Percentiles rank a stretch among this genome's conserved stretches.
Conservation (phyloP, 2,113 vertebrate species). For the Cygnus atratus region DNA sequence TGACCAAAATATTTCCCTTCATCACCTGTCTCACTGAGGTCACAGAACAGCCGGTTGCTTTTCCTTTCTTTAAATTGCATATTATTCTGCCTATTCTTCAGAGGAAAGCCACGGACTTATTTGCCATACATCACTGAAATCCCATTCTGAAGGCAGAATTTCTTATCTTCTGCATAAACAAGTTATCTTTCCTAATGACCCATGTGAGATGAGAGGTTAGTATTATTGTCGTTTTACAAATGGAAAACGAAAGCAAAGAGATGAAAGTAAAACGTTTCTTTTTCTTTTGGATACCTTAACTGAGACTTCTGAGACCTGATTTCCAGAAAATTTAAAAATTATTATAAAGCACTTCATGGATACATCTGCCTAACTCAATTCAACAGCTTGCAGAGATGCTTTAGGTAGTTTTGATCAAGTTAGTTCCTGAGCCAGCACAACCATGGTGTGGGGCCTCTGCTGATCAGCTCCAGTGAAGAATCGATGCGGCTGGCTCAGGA, state of each 20-base stretch:
- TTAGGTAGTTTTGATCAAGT: background rate
- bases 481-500: background rate
- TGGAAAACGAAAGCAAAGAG: conserved; percentile 13
- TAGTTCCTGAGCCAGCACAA: background rate
- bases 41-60: background rate
- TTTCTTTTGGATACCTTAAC: background rate
- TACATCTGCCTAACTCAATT: background rate
- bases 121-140: conserved; percentile 39
- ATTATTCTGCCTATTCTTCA: conserved; percentile 9
- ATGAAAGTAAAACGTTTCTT: conserved; percentile 16
- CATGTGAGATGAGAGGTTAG: background rate
- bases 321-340: background rate
- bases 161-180: conserved; percentile 43
- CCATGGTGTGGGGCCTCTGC: background rate
- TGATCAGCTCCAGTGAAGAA: background rate
- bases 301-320: background rate
- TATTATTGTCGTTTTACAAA: background rate
- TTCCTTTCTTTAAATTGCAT: background rate
- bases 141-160: conserved; percentile 7
- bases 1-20: background rate
- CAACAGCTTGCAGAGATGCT: background rate
- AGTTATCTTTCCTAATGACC: conserved; percentile 47
- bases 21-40: background rate
- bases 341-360: background rate
- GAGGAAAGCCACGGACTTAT: background rate